These are phyloP conservation scores for Harpegnathos saltator DNA, from an alignment of 1,140 invertebrate species.

Conservation along the genomic window DNA sequence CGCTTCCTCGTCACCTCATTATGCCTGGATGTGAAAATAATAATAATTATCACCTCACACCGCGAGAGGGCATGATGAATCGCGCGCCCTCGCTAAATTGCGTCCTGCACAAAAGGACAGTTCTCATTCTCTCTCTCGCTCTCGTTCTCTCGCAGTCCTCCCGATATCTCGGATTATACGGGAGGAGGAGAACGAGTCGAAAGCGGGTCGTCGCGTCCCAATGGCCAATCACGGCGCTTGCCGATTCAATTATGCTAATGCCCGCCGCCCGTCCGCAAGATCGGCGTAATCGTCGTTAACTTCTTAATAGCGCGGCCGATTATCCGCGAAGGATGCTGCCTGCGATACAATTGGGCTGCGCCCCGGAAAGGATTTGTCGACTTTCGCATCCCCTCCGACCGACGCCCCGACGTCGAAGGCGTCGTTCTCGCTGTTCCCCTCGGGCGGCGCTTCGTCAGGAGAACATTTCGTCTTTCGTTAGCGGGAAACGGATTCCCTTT, in stretches of 20 bases:
- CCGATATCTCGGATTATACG: slow-evolving; percentile 19
- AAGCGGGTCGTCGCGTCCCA: slow-evolving; percentile 19
- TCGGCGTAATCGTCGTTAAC: slow-evolving; percentile 67
- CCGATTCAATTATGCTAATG: slow-evolving; percentile 73
- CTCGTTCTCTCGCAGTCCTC: no score
- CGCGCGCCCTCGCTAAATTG: neutral
- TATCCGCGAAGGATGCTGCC: slow-evolving; percentile 45
- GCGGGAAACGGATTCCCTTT: slow-evolving; percentile 44
- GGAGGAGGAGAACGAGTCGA: neutral
- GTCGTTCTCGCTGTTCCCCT: slow-evolving; percentile 10
- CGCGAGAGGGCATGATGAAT: neutral
- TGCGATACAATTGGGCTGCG: slow-evolving; percentile 60
- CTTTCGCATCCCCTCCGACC: neutral
- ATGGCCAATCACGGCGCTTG: slow-evolving; percentile 65
- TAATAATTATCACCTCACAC: slow-evolving; percentile 16
- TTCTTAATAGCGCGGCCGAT: slow-evolving; percentile 68
- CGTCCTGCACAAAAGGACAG: neutral
- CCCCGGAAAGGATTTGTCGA: slow-evolving; percentile 41
- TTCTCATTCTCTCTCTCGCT: no score
- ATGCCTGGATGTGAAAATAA: slow-evolving; percentile 2
- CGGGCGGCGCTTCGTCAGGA: slow-evolving; percentile 4
- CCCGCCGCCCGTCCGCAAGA: slow-evolving; percentile 27
- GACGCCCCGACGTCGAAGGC: neutral
- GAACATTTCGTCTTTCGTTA: slow-evolving; percentile 29
- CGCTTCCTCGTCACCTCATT: neutral